Evolutionary conservation across 2,113 vertebrate genomes (phyloP).

Genomic region (Daboia siamensis): DNA sequence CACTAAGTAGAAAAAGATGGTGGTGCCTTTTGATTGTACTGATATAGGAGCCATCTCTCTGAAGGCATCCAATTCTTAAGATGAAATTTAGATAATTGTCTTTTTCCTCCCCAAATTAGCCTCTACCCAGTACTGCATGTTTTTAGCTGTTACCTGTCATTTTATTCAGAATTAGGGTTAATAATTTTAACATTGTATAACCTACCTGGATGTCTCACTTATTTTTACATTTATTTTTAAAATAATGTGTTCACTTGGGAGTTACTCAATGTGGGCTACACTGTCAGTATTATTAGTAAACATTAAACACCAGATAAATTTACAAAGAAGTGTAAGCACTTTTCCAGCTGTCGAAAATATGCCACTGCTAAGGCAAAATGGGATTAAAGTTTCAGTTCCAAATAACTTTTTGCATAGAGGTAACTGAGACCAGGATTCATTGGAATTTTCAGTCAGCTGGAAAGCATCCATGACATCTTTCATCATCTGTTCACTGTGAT

Average conservation of each 20-base stretch:
- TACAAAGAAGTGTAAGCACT: neutral
- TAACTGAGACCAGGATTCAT: neutral
- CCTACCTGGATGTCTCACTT: neutral
- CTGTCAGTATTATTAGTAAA: neutral
- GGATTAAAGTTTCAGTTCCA: neutral
- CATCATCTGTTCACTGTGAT: neutral
- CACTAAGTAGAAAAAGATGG: neutral
- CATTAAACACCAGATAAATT: neutral
- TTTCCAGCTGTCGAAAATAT: neutral
- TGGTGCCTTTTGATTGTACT: neutral
- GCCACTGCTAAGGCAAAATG: no score
- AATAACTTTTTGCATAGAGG: neutral
- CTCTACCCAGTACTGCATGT: neutral
- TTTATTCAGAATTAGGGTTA: neutral
- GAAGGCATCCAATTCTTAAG: neutral
- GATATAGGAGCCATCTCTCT: neutral
- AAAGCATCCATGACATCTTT: neutral
- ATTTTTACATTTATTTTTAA: neutral
- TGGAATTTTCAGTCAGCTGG: neutral
- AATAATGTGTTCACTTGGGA: neutral
- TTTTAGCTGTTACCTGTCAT: neutral
- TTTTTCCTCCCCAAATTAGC: neutral
- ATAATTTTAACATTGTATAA: neutral
- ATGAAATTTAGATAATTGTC: neutral
- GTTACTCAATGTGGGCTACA: neutral